Conservation (phyloP, 2,797 vertebrate genomes). For the Alcedo quadribrachys region DNA sequence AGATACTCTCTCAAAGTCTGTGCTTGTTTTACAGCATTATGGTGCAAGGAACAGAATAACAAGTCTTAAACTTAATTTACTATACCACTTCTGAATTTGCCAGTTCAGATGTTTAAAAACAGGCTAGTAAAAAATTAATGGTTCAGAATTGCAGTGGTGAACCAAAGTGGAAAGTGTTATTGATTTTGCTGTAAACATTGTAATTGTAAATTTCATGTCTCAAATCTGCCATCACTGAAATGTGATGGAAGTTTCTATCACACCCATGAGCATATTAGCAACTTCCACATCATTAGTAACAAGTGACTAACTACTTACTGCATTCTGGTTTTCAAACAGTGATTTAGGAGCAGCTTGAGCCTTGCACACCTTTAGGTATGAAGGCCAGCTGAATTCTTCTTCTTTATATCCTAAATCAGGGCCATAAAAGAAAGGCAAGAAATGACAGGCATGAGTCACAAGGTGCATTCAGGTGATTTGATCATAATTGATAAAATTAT, state of each 20-base stretch:
- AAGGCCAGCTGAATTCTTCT: constrained; percentile 89
- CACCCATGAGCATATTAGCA: neutral
- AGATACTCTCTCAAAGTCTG: neutral
- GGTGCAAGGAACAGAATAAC: neutral
- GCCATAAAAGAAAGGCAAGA: neutral
- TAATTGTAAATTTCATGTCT: neutral
- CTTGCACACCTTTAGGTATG: constrained; percentile 87
- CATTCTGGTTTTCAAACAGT: constrained; percentile 87
- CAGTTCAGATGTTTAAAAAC: neutral
- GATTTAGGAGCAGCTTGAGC: constrained; percentile 86
- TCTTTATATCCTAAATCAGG: constrained; percentile 84
- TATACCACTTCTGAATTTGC: neutral
- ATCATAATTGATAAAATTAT: neutral
- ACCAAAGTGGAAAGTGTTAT: neutral
- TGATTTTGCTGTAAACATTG: neutral
- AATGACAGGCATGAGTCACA: neutral
- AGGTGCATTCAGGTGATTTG: neutral
- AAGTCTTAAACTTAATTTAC: neutral
- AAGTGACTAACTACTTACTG: constrained; percentile 78
- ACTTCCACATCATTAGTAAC: neutral
- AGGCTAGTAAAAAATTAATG: neutral
- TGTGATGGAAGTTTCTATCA: neutral
- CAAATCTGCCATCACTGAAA: neutral
- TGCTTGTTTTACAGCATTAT: neutral
- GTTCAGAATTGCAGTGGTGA: neutral